These are phyloP conservation scores for Tipula vernalis DNA, from an alignment of 2,888 invertebrate species.

Conservation along the genomic window DNA sequence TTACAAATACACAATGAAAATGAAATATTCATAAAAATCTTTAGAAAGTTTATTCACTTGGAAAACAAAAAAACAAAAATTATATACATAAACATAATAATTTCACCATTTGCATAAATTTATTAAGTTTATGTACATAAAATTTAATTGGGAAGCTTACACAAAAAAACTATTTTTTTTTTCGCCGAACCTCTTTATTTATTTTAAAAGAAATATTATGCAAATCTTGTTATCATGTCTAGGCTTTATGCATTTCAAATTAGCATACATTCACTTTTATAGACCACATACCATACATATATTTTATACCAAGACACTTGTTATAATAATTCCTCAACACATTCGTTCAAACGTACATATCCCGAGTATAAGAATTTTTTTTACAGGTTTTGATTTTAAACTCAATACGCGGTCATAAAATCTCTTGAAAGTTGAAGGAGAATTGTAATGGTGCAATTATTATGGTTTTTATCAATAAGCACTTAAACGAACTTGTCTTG, in stretches of 20 bases:
- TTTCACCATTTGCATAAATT: background rate
- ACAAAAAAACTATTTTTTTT: background rate
- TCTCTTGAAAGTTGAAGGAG: background rate
- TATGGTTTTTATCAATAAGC: background rate
- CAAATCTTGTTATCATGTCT: background rate
- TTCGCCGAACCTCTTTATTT: background rate
- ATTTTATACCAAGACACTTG: background rate
- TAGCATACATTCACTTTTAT: background rate
- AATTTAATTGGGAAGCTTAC: background rate
- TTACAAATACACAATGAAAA: background rate
- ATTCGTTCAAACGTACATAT: background rate
- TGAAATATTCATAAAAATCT: slow-evolving; percentile 4
- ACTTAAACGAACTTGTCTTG: background rate
- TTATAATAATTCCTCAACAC: background rate
- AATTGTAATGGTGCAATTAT: background rate
- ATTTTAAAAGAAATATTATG: background rate
- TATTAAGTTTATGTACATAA: background rate
- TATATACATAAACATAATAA: background rate
- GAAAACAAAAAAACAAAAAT: background rate
- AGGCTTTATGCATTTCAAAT: background rate
- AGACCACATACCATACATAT: background rate
- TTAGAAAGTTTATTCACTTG: background rate
- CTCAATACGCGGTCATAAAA: background rate
- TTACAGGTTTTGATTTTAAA: background rate
- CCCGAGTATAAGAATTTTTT: background rate